These are phyloP conservation scores for Erithacus rubecula DNA, from an alignment of 2,797 vertebrate species.

Conservation along the genomic window DNA sequence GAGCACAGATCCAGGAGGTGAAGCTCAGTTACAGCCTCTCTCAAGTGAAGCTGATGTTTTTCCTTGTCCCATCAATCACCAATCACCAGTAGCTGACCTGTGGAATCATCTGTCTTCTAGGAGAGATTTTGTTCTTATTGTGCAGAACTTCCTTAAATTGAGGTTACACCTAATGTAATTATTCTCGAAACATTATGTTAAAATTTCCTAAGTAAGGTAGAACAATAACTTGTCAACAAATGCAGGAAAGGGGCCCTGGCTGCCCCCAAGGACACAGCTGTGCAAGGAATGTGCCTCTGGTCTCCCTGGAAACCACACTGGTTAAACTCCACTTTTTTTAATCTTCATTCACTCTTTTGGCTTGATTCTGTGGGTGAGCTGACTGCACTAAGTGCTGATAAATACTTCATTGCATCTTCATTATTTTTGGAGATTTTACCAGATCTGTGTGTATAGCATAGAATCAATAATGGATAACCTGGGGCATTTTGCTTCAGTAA, in stretches of 20 bases:
- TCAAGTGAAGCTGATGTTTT: not conserved
- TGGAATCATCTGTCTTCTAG: not conserved
- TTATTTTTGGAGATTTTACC: not conserved
- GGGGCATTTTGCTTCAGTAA: not conserved
- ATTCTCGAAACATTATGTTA: not conserved
- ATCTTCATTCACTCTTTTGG: not conserved
- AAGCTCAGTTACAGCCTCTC: not conserved
- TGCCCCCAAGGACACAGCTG: conserved; percentile 22
- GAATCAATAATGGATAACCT: not conserved
- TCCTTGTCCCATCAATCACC: fast-evolving
- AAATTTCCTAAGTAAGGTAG: conserved; percentile 56
- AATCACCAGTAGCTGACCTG: not conserved
- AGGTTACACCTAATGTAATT: conserved; percentile 33
- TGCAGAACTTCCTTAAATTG: conserved; percentile 13
- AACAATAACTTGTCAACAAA: conserved; percentile 65
- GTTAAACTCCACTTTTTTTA: not conserved
- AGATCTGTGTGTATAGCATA: not conserved
- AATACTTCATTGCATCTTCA: not conserved
- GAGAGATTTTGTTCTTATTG: conserved; percentile 23
- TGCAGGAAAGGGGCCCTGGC: conserved; percentile 35
- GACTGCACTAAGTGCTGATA: not conserved
- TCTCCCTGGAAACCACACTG: not conserved
- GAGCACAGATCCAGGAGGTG: not conserved
- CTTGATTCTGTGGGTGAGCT: not conserved
- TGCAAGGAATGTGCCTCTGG: not conserved